phyloP scores from a whole-genome alignment of 2,797 vertebrate species.

The Pristis pectinata region DNA sequence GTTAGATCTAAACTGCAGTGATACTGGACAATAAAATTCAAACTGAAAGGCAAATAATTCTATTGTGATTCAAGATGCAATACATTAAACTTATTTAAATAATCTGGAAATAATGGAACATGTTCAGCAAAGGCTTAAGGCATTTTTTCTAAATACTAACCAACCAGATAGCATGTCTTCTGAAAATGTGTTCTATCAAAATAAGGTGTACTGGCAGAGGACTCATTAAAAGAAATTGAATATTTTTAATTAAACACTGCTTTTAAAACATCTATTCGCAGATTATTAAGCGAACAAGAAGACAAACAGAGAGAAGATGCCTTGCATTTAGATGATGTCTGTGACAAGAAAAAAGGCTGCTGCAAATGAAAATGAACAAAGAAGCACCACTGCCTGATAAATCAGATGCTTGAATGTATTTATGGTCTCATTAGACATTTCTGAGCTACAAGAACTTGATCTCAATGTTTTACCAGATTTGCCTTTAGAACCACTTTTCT shows the following conservation, averaged over 20 bases:
- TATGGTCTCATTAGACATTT: neutral
- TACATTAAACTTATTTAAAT: neutral
- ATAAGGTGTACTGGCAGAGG: neutral
- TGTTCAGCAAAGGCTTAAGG: neutral
- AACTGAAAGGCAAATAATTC: neutral
- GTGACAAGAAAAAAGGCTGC: conserved; percentile 47
- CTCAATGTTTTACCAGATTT: neutral
- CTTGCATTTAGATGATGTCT: conserved; percentile 46
- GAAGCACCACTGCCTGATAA: neutral
- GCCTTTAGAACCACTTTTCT: neutral
- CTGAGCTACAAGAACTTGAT: neutral
- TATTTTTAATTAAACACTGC: neutral
- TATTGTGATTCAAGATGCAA: neutral
- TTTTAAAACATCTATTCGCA: conserved; percentile 39
- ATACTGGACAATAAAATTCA: neutral
- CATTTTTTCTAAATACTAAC: neutral
- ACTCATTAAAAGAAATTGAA: too few relatives aligned
- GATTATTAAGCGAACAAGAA: conserved; percentile 50
- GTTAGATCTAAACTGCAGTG: neutral
- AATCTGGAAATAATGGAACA: neutral
- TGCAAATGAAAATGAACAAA: conserved; percentile 42
- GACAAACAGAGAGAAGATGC: conserved; percentile 48
- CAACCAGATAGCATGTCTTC: neutral
- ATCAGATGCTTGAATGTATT: neutral
- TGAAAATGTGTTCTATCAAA: conserved; percentile 27